Base-by-base conservation (phyloP, 2,113 vertebrate genomes). In the Thymallus thymallus region DNA sequence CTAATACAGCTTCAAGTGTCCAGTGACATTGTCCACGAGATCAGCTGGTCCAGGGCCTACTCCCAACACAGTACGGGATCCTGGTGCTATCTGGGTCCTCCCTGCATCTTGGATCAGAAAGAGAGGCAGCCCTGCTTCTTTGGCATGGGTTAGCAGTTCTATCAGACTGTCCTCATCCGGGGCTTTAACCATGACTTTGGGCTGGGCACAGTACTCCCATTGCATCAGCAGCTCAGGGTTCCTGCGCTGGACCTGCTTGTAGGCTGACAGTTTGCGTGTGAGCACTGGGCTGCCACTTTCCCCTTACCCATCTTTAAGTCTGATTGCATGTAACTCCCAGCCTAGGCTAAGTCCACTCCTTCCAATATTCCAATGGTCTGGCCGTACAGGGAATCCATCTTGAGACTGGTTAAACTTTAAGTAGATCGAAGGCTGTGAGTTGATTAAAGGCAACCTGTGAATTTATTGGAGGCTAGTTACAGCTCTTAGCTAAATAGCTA, bases 281-380 rank as follows among this genome's bases (percentile, higher is more conserved):
- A 92, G 30, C 97, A 99, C 90, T 99, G 97, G 0, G 96, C 96
- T 0, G 97, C 96, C 0, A 96, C 96, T 82, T 99, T 99, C 0
- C 98, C 98, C 79, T 98, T 99, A 0, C 96, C 96, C 98, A 99
- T 99, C 87, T 98, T 99, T 74, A 99, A 82, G 82, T 99, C 97
- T 0, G n/a, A n/a, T n/a, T n/a, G n/a, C 85, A 0, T 93, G 89
- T 1, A 98, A 88, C 70, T 93, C 87, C 98, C 97, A 99, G 0
- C 98, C 97, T 3, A 98, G 83, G 46, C 93, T 83, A 55, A 97
- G 0, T 91, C 92, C 0, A 98, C 82, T 10, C 95, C 95, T 0
- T 93, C 87, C 1, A 94, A 74, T 1, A 95, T 29, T 0, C 94
- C 91, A 74, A 97, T 76, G 9, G 90, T 24, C 0, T 93, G 87